Evolutionary conservation across 2,888 invertebrate genomes (phyloP), one percentile per base, ranked within the genome.

Genomic region (Sycophila texana): DNA sequence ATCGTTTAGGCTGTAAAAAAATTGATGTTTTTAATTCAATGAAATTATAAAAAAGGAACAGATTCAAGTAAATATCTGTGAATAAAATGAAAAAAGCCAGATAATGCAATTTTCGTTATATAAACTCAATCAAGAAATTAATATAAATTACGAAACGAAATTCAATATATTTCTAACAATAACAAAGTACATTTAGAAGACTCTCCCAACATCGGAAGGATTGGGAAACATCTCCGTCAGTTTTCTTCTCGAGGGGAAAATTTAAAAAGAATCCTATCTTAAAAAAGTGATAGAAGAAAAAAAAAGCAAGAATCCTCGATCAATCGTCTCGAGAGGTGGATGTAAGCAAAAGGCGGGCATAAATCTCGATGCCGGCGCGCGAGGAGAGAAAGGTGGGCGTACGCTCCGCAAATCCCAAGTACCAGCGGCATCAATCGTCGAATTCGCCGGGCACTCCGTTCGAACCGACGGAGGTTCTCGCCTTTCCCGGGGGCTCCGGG

Each of bases 361-460:
- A 63, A 63, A 63, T 63, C 47, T 63, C 39, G 18, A 39, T 4
- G 47, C n/a, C 47, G 47, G 39, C 63, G 18, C 20, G 60, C 60
- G 14, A 13, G 39, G 4, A 63, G 63, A 63, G 47, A 63, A 63
- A 63, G 61, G 63, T 18, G 14, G 14, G 26, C 30, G 61, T 72
- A 14, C 57, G 67, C 30, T 51, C 57, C 20, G 51, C 49, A 67
- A 74, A 74, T 74, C 58, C 58, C 58, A 60, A 57, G 26, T 57
- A 67, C 47, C 14, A 49, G 67, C 20, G 67, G 58, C 74, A 74
- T 74, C 74, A 74, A 74, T 74, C 74, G 74, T 74, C 49, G 74
- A 74, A 74, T 74, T 74, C 74, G 39, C 20, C 14, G 47, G 72
- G 61, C 61, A 22, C 18, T 30, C 20, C 71, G 53, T 13, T 53